Percentiles rank a stretch among this genome's conserved stretches.
Conservation (phyloP, 2,113 vertebrate species). For the Pluvialis apricaria region DNA sequence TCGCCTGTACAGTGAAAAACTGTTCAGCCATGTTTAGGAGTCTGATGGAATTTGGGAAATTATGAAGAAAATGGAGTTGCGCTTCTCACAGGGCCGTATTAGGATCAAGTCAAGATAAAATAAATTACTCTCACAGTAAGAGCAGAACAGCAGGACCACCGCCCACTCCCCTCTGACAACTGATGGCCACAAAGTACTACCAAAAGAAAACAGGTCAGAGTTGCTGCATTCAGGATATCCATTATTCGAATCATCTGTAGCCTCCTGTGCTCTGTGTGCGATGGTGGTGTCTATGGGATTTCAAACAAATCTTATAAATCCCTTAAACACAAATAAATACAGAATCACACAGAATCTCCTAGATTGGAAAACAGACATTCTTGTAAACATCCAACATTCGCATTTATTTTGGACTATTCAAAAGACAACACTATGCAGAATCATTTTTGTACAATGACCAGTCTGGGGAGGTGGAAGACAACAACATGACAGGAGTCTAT, state of each 20-base stretch:
- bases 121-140: not conserved
- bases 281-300: not conserved
- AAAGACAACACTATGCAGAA: not conserved
- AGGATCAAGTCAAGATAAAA: not conserved
- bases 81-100: not conserved
- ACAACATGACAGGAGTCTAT: not conserved
- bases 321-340: not conserved
- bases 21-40: not conserved
- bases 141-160: not conserved
- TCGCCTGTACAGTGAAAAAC: not conserved
- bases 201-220: not conserved
- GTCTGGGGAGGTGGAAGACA: not conserved
- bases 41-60: not conserved
- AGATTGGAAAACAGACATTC: no score
- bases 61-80: not conserved
- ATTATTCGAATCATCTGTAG: not conserved
- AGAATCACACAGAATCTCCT: no score
- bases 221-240: not conserved
- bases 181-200: not conserved
- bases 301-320: not conserved
- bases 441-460: not conserved
- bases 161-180: not conserved
- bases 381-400: not conserved
- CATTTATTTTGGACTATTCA: not conserved
- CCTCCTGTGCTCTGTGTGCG: not conserved